Conservation (phyloP, 2,888 invertebrate genomes). For the Drosophila eohydei region DNA sequence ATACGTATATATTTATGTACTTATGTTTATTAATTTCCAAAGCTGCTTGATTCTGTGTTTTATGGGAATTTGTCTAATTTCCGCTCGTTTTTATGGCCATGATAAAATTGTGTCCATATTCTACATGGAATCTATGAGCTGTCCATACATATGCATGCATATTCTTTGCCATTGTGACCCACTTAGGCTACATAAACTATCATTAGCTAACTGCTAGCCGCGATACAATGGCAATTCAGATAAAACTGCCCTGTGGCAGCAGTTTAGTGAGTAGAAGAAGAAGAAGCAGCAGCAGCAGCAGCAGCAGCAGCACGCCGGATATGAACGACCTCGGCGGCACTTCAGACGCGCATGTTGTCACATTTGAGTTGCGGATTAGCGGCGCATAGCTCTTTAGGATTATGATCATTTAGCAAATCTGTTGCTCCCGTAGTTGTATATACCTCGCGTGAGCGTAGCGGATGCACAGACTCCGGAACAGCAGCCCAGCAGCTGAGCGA, state of each 20-base stretch:
- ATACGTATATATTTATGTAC: neutral
- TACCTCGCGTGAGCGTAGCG: constrained; percentile 53
- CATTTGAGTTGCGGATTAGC: constrained; percentile 84
- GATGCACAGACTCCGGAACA: constrained; percentile 27
- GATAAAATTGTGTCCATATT: constrained; percentile 25
- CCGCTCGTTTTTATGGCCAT: constrained; percentile 22
- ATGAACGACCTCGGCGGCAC: constrained; percentile 64
- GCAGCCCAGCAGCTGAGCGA: constrained; percentile 32
- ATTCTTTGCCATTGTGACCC: constrained; percentile 65
- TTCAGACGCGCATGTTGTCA: constrained; percentile 82
- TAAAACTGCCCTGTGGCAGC: constrained; percentile 21
- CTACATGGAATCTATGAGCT: neutral
- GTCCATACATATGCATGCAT: constrained; percentile 1
- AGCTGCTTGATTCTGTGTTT: constrained; percentile 16
- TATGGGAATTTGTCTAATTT: constrained; percentile 45
- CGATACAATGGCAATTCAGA: constrained; percentile 31
- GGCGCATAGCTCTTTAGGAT: constrained; percentile 79
- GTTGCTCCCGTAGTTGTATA: constrained; percentile 78
- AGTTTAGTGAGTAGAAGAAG: neutral
- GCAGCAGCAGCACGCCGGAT: constrained; percentile 15
- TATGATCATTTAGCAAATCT: constrained; percentile 84
- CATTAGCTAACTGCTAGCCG: constrained; percentile 47
- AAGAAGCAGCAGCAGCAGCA: constrained; percentile 5
- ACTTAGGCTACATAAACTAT: constrained; percentile 69
- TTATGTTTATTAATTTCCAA: constrained; percentile 9